Conservation (phyloP, 2,888 invertebrate genomes). For the Cantharis rufa region DNA sequence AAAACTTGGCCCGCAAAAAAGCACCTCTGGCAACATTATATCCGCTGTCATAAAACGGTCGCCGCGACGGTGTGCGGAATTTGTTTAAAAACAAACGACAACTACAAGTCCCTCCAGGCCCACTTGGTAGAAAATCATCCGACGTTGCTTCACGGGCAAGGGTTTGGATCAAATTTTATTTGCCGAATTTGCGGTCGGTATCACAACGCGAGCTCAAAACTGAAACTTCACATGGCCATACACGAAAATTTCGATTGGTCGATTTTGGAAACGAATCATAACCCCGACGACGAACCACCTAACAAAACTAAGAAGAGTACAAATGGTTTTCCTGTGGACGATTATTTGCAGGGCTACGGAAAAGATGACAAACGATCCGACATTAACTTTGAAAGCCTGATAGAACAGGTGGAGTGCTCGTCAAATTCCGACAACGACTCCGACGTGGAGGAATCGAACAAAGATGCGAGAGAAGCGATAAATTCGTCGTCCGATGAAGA, state of each 20-base stretch:
- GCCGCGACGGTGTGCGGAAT: constrained; percentile 65
- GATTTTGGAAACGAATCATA: constrained; percentile 36
- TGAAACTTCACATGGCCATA: constrained; percentile 62
- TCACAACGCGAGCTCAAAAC: constrained; percentile 63
- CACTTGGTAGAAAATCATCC: constrained; percentile 59
- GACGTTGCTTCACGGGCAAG: constrained; percentile 56
- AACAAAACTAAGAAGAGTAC: constrained; percentile 27
- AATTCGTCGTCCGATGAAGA: constrained; percentile 21
- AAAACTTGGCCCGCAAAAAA: constrained; percentile 66
- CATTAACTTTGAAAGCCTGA: constrained; percentile 50
- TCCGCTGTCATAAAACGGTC: constrained; percentile 61
- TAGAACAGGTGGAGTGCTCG: constrained; percentile 44
- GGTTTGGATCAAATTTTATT: constrained; percentile 63
- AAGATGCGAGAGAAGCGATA: constrained; percentile 12
- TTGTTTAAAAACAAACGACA: constrained; percentile 60
- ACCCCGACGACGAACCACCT: constrained; percentile 36
- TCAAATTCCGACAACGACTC: constrained; percentile 34
- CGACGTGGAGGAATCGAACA: constrained; percentile 34
- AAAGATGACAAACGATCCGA: constrained; percentile 15
- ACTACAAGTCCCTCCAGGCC: constrained; percentile 57
- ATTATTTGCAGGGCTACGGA: background rate
- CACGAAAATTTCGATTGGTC: constrained; percentile 58
- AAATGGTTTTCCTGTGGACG: background rate
- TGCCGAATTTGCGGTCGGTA: constrained; percentile 59
- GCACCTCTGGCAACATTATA: constrained; percentile 64